Percentiles rank a stretch among this genome's conserved stretches.
Conservation (phyloP, 2,888 invertebrate genomes). For the Nymphalis c-album region DNA sequence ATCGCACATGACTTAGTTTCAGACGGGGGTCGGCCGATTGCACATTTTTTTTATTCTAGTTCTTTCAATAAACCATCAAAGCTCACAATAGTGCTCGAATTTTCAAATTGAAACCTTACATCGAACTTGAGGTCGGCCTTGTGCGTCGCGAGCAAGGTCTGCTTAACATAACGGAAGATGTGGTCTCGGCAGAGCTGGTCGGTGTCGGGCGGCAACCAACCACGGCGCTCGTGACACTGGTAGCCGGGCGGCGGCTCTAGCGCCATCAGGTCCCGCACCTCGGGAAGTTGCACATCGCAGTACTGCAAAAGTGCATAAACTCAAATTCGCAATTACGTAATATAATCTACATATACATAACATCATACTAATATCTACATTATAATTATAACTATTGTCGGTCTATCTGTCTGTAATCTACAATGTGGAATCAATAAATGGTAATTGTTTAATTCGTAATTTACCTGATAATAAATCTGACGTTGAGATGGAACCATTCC, state of each 20-base stretch:
- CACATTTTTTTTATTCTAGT: too few relatives aligned
- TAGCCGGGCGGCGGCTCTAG: conserved; percentile 83
- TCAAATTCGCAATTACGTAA: not conserved
- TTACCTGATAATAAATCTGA: conserved; percentile 94
- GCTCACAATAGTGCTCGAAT: too few relatives aligned
- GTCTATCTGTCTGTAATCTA: too few relatives aligned
- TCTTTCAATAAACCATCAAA: too few relatives aligned
- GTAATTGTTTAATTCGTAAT: not conserved
- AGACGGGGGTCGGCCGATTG: too few relatives aligned
- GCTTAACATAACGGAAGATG: conserved; percentile 84
- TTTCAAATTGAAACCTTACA: conserved; percentile 43
- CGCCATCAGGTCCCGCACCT: conserved; percentile 88
- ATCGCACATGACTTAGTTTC: too few relatives aligned
- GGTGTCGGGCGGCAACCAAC: conserved; percentile 89
- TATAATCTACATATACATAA: too few relatives aligned
- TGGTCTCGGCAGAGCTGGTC: conserved; percentile 87
- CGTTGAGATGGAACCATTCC: conserved; percentile 89
- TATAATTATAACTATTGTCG: too few relatives aligned
- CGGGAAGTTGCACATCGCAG: conserved; percentile 89
- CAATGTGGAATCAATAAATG: too few relatives aligned
- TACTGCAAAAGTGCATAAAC: conserved; percentile 71
- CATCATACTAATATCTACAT: too few relatives aligned
- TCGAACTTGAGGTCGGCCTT: conserved; percentile 61
- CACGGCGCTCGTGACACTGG: conserved; percentile 86
- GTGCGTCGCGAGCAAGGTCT: conserved; percentile 60